phyloP scores from a whole-genome alignment of 2,113 vertebrate genomes.

The Cynopterus brachyotis region DNA sequence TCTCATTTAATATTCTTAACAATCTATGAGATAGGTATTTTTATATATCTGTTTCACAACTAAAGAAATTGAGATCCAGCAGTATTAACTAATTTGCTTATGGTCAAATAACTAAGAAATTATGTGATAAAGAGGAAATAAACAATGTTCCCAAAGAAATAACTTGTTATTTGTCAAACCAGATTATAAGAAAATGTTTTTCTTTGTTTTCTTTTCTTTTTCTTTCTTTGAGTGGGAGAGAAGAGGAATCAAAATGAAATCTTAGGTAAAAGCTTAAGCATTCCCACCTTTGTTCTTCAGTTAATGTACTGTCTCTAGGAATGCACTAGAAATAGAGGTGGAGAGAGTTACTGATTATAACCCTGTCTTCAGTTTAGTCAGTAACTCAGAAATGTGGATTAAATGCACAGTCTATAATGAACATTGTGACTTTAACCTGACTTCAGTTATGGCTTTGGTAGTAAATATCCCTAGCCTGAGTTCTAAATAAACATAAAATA shows the following conservation, averaged over 20 bases:
- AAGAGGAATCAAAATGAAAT: neutral
- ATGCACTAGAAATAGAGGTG: neutral
- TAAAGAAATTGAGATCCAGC: neutral
- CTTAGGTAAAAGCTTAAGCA: neutral
- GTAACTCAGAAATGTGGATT: neutral
- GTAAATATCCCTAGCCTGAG: neutral
- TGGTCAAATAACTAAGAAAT: neutral
- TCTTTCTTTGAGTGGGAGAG: neutral
- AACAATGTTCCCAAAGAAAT: neutral
- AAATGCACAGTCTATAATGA: neutral
- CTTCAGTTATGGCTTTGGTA: neutral
- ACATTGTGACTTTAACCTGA: neutral
- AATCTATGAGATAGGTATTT: neutral
- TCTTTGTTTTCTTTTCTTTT: neutral
- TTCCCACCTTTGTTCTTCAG: neutral
- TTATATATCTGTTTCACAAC: neutral
- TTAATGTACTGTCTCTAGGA: neutral
- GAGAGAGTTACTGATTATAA: neutral
- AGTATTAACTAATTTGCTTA: neutral
- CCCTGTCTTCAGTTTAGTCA: neutral
- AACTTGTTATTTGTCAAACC: neutral
- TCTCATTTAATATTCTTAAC: neutral
- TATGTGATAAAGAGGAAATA: neutral
- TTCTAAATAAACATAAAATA: conserved; percentile 31
- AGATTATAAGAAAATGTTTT: neutral